These are phyloP conservation scores for Mythimna pallens DNA, from an alignment of 2,888 invertebrate species.

Conservation along the genomic window DNA sequence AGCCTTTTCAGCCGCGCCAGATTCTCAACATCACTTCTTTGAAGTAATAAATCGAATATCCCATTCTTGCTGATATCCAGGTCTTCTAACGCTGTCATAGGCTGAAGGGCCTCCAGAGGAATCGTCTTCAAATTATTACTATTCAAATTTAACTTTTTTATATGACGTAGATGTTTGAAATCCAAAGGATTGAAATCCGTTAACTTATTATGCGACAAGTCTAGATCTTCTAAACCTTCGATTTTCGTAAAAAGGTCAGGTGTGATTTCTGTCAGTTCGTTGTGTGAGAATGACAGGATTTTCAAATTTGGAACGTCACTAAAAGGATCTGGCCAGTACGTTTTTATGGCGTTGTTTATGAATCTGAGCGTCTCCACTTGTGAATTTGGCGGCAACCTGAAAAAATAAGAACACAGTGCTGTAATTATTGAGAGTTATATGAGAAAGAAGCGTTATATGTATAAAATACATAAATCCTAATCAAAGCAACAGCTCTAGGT, in stretches of 20 bases:
- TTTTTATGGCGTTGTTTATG: slow-evolving; percentile 83
- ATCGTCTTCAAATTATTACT: slow-evolving; percentile 84
- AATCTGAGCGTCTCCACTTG: slow-evolving; percentile 83
- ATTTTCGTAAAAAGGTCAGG: slow-evolving; percentile 86
- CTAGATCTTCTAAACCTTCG: slow-evolving; percentile 83
- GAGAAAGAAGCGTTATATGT: no score
- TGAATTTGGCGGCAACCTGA: slow-evolving; percentile 85
- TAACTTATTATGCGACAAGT: slow-evolving; percentile 89
- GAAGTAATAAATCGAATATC: slow-evolving; percentile 80
- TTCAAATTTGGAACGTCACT: slow-evolving; percentile 81
- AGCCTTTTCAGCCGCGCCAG: slow-evolving; percentile 81
- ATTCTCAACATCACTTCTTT: slow-evolving; percentile 73
- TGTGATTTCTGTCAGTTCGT: slow-evolving; percentile 84
- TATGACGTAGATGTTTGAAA: slow-evolving; percentile 78
- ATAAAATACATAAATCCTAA: slow-evolving; percentile 36
- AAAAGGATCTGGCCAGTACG: slow-evolving; percentile 87
- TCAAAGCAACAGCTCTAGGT: slow-evolving; percentile 23
- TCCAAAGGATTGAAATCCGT: slow-evolving; percentile 80
- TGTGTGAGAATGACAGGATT: slow-evolving; percentile 87
- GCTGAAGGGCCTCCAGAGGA: slow-evolving; percentile 80
- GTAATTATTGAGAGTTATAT: slow-evolving; percentile 2
- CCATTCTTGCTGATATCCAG: slow-evolving; percentile 89
- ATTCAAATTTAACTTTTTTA: slow-evolving; percentile 86
- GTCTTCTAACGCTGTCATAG: slow-evolving; percentile 81
- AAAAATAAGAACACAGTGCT: slow-evolving; percentile 59